phyloP scores from a whole-genome alignment of 2,797 vertebrate species.

The Pseudochaenichthys georgianus region DNA sequence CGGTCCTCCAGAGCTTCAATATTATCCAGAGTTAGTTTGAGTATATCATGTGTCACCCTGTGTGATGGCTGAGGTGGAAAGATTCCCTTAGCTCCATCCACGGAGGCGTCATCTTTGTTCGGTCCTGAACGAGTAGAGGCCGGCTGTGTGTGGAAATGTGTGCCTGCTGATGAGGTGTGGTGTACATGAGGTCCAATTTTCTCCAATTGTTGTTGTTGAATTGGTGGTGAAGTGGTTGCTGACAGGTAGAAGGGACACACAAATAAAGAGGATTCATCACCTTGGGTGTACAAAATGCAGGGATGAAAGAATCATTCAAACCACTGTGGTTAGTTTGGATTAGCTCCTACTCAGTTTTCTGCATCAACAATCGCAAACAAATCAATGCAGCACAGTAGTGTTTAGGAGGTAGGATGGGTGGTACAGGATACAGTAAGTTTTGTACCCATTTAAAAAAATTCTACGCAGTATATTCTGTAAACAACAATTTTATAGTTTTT shows the following conservation, averaged over 20 bases:
- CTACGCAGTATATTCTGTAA: neutral
- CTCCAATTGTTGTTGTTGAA: constrained; percentile 9
- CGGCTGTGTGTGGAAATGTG: neutral
- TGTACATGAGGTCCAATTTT: constrained; percentile 23
- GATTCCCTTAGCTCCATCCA: neutral
- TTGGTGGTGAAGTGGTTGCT: constrained; percentile 21
- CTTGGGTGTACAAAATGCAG: neutral
- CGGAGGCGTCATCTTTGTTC: neutral
- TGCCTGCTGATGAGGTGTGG: constrained; percentile 43
- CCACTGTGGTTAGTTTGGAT: neutral
- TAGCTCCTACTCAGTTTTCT: neutral
- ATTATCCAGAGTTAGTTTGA: constrained; percentile 14
- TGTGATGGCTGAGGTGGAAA: neutral
- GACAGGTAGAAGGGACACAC: constrained; percentile 19
- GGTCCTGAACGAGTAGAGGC: constrained; percentile 10
- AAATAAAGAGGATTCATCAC: constrained; percentile 28
- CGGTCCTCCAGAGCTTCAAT: constrained; percentile 22
- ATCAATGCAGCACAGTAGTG: neutral
- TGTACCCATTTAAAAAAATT: neutral
- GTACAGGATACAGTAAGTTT: neutral
- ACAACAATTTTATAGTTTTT: neutral
- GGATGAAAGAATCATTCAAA: neutral
- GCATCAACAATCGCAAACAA: neutral
- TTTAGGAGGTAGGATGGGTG: constrained; percentile 8
- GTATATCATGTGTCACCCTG: neutral